Percentiles rank a stretch among this genome's conserved stretches.
These are phyloP conservation scores for Sesia bembeciformis DNA, from an alignment of 2,888 invertebrate species.

Conservation along the genomic window DNA sequence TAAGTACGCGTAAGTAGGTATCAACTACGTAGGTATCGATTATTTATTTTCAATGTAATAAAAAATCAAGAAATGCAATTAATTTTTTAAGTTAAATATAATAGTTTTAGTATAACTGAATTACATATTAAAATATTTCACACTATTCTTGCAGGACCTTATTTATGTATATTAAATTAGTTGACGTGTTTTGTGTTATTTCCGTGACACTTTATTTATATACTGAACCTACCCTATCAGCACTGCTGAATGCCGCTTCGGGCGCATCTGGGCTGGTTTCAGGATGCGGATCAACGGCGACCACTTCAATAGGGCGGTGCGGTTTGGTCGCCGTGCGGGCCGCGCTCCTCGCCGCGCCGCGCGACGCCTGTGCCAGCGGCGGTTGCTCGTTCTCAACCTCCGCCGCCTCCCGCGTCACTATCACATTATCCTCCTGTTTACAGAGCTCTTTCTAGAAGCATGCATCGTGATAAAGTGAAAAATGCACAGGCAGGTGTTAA, in stretches of 20 bases:
- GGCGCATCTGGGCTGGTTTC: slow-evolving; percentile 60
- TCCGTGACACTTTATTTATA: too few relatives aligned
- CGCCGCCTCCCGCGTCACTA: slow-evolving; percentile 39
- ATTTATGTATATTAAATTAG: too few relatives aligned
- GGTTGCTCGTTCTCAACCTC: slow-evolving; percentile 52
- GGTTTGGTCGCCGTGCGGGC: slow-evolving; percentile 41
- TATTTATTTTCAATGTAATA: too few relatives aligned
- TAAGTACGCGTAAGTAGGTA: too few relatives aligned
- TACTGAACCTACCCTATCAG: slow-evolving; percentile 70
- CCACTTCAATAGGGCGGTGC: slow-evolving; percentile 70
- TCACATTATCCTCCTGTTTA: slow-evolving; percentile 41
- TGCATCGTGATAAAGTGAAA: slow-evolving; percentile 1
- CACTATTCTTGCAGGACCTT: too few relatives aligned
- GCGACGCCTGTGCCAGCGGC: slow-evolving; percentile 22
- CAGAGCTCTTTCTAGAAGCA: slow-evolving; percentile 7
- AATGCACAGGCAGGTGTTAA: background rate
- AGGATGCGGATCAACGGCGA: slow-evolving; percentile 71
- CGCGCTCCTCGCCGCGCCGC: slow-evolving; percentile 27
- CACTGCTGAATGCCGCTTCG: slow-evolving; percentile 75
- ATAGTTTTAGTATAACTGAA: too few relatives aligned
- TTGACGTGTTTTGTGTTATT: too few relatives aligned
- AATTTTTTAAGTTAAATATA: too few relatives aligned
- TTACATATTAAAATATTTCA: too few relatives aligned
- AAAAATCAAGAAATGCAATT: too few relatives aligned
- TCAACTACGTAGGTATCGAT: too few relatives aligned